A percentile compares a stretch with the other conserved stretches of the same genome.
Evolutionary conservation across 2,113 vertebrate species (phyloP).

Genomic region (Oncorhynchus clarkii): DNA sequence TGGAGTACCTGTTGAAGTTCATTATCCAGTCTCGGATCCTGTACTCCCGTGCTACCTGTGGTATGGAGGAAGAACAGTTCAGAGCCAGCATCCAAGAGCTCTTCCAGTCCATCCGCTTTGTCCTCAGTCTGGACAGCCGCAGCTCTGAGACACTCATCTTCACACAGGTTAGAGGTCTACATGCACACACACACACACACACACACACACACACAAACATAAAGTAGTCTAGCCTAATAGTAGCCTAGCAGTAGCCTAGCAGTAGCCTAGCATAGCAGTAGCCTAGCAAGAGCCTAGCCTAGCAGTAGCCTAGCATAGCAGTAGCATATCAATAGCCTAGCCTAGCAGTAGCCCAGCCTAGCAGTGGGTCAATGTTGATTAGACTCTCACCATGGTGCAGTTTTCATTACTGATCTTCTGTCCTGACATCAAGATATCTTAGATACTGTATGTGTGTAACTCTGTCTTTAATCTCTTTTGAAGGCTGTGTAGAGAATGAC

Average conservation of each 20-base stretch:
- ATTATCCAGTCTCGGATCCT: conserved; percentile 95
- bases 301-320: no score
- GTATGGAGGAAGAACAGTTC: conserved; percentile 97
- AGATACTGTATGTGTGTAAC: background rate
- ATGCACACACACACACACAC: background rate
- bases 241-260: no score
- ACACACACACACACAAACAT: background rate
- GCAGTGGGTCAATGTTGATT: no score
- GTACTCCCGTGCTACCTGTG: conserved; percentile 94
- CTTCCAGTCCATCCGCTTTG: conserved; percentile 96
- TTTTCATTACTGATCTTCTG: background rate
- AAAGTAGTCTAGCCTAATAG: no score
- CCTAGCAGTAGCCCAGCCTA: no score
- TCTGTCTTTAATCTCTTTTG: background rate
- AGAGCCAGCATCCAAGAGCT: conserved; percentile 92
- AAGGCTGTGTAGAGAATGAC: background rate
- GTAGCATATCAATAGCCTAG: no score
- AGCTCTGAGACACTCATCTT: conserved; percentile 95
- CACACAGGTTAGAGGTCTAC: conserved; percentile 82
- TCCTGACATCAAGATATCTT: background rate
- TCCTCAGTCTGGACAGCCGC: conserved; percentile 94
- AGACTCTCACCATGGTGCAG: no score
- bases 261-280: no score
- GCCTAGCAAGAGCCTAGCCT: no score
- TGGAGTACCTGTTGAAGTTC: conserved; percentile 99